Base-by-base conservation (phyloP, 2,797 vertebrate genomes). In the Nannoperca obscura region DNA sequence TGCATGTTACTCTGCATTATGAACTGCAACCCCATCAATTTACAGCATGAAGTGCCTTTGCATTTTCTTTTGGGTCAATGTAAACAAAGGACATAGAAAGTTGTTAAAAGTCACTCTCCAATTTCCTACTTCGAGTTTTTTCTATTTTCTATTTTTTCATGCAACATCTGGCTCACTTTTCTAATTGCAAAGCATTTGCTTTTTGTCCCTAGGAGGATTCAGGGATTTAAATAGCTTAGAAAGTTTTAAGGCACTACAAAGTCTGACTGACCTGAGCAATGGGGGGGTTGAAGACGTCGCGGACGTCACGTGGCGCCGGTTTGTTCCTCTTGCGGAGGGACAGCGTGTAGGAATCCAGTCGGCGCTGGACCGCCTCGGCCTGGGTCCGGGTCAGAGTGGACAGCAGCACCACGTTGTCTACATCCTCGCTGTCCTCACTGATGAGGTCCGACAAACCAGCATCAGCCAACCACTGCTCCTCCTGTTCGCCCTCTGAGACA, bases 321-420 rank as follows among this genome's bases (percentile, higher is more conserved):
- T 97, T 97, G 93, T 93, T 96, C 90, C 93, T 95, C 85, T 96
- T 96, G 71, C 96, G 92, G 2, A 96, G 94, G 0, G 97, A 96
- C 4, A 95, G 88, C 0, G 95, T 95, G 84, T 96, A 97, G 72
- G 95, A 96, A 49, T 97, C 95, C 50, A 98, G 40, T 2, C 96
- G 89, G 0, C 96, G 94, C 87, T 97, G 95, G 54, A 97, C 96
- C 0, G 97, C 96, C 0, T 96, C 95, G 0, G 96, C 95, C 91
- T 97, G 97, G 0, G 97, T 97, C 82, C 90, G 92, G 19, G 97
- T 98, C 77, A 97, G 92, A 5, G 97, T 98, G 75, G 97, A 97
- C 71, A 97, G 93, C 86, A 99, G 92, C 61, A 95, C 83, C 0
- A 89, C 88, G 5, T 96, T 96, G 77, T 96, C 96, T 6, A 92